Base-by-base conservation (phyloP, 2,888 invertebrate species). In the Epirrhoe alternata region DNA sequence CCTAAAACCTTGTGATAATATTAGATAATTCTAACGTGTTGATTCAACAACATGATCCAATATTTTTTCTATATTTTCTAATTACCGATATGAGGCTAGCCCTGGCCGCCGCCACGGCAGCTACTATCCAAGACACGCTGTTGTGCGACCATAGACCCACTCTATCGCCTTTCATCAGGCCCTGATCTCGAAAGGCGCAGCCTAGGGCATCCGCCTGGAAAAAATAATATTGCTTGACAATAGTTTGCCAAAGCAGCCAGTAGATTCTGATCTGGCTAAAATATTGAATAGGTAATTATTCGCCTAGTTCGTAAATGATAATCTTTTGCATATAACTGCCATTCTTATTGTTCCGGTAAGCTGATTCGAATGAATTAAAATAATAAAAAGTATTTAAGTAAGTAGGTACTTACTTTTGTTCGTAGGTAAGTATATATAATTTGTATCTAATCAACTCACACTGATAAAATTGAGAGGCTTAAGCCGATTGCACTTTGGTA, bases 91-190 rank as follows among this genome's bases (percentile, higher is more conserved):
- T 94, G 0, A 97, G 88, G 0, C 98, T 98, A 10, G 95, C 95
- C 75, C 97, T 94, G 0, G 96, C 95, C 0, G 96, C 95, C 0
- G 97, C 97, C 67, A 96, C 88, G 70, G 96, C 90, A 0, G 95
- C 89, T 0, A 97, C 81, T 24, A 96, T 92, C 97, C 97, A 98
- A 75, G 97, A 96, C 1, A 94, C 85, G 47, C 93, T 90, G 87
- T 98, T 98, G 30, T 97, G 97, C 0, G 96, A 95, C 97, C 97
- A 97, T 17, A 98, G 89, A 0, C 97, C 98, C 0, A 98, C 80
- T 5, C 97, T 87, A 79, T 98, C 98, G 0, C 97, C 97, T 67
- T 94, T 95, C 73, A 95, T 84, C 60, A 98, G 83, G 0, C 97
- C 97, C 35, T 97, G 86, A 14, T 94, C 94, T 52, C 95, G 82